Conservation (phyloP, 2,888 invertebrate species). For the Drosophila affinis region DNA sequence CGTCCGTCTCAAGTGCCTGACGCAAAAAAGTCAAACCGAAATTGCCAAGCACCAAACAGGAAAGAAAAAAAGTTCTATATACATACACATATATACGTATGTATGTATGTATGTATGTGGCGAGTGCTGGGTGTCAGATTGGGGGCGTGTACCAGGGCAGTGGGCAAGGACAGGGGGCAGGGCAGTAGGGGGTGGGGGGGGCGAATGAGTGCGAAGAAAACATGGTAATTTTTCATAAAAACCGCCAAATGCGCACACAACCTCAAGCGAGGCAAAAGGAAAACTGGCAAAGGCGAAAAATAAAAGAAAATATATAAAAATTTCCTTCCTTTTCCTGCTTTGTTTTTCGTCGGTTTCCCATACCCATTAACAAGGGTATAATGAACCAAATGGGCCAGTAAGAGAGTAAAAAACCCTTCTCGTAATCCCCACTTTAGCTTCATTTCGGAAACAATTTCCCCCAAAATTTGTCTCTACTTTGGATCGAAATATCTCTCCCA, state of each 20-base stretch:
- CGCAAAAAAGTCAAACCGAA: constrained; percentile 75
- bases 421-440: neutral
- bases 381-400: neutral
- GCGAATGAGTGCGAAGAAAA: constrained; percentile 76
- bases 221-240: constrained; percentile 79
- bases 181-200: neutral
- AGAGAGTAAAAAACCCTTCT: neutral
- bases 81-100: constrained; percentile 15
- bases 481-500: neutral
- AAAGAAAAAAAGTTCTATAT: constrained; percentile 50
- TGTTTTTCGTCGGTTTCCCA: neutral
- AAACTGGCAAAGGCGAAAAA: constrained; percentile 58
- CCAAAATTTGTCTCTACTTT: neutral
- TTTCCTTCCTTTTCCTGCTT: constrained; percentile 7
- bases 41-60: constrained; percentile 62
- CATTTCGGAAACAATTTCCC: neutral
- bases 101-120: constrained; percentile 5
- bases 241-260: constrained; percentile 79
- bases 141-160: constrained; percentile 23
- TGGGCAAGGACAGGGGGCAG: neutral
- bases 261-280: constrained; percentile 60
- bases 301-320: constrained; percentile 47
- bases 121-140: constrained; percentile 44
- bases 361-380: neutral
- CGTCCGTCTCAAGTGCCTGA: constrained; percentile 72